Percentiles rank a stretch among this genome's conserved stretches.
phyloP scores from a whole-genome alignment of 2,797 vertebrate species.

The Anguilla obscura region DNA sequence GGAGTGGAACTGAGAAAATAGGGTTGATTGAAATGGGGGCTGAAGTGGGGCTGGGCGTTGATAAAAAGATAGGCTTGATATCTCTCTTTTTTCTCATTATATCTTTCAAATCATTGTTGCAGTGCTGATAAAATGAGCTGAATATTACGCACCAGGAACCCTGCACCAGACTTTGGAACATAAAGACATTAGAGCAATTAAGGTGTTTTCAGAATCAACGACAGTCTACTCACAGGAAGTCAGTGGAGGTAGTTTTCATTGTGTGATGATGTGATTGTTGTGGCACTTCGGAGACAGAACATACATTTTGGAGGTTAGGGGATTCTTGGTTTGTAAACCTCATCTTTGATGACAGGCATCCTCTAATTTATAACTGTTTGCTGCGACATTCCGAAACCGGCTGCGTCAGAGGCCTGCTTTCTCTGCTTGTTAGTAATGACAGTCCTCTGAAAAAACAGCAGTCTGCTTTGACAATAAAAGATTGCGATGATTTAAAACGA shows the following conservation, averaged over 20 bases:
- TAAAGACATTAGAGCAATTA: background rate
- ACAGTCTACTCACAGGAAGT: conserved; percentile 64
- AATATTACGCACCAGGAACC: background rate
- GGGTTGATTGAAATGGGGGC: background rate
- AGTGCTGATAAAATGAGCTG: background rate
- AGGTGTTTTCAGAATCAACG: conserved; percentile 67
- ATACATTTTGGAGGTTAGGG: conserved; percentile 66
- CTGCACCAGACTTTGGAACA: background rate
- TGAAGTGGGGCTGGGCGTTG: background rate
- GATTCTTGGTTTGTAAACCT: conserved; percentile 26
- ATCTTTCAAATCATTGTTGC: background rate
- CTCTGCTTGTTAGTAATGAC: background rate
- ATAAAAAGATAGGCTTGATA: background rate
- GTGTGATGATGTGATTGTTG: conserved; percentile 67
- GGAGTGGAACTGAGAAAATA: background rate
- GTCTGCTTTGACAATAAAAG: background rate
- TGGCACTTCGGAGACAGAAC: conserved; percentile 64
- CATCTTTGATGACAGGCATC: conserved; percentile 42
- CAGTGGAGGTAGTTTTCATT: conserved; percentile 71
- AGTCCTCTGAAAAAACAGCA: background rate
- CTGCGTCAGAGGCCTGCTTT: background rate
- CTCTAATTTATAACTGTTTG: background rate
- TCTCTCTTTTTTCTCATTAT: background rate
- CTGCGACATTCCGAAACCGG: background rate
- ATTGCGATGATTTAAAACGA: background rate